Evolutionary conservation across 2,888 invertebrate species (phyloP).

Genomic region (Carpatolechia fugitivella): DNA sequence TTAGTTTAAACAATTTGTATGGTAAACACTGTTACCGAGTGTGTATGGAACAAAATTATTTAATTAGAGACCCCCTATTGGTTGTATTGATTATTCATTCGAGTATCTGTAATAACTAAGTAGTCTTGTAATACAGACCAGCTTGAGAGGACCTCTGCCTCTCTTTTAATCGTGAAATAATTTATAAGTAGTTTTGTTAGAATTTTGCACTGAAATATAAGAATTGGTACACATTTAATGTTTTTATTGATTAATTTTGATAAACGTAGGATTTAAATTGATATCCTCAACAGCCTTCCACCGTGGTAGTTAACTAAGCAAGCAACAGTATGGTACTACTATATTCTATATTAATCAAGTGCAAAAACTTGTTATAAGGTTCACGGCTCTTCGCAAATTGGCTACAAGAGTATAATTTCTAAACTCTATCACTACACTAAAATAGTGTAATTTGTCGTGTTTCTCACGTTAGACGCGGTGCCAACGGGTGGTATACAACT

Average conservation of each 20-base stretch:
- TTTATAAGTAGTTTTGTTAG: too few species aligned
- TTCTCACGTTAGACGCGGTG: constrained; percentile 46
- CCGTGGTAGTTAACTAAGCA: too few species aligned
- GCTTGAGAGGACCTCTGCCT: not conserved
- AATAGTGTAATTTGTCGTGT: constrained; percentile 51
- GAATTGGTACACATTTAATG: too few species aligned
- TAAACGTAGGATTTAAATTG: too few species aligned
- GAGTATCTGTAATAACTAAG: constrained; percentile 10
- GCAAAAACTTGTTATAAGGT: too few species aligned
- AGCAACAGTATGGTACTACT: too few species aligned
- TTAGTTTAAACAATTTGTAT: constrained; percentile 56
- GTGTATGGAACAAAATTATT: constrained; percentile 20
- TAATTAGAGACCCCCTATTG: constrained; percentile 25
- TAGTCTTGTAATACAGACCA: not conserved
- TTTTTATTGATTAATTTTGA: too few species aligned
- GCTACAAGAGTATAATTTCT: not conserved
- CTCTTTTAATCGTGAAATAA: too few species aligned
- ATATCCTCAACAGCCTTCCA: too few species aligned
- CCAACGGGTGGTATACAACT: constrained; percentile 33
- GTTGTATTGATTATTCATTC: constrained; percentile 22
- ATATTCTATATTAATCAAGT: not conserved
- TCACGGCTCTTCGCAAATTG: not conserved
- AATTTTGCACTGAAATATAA: too few species aligned
- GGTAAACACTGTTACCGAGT: constrained; percentile 32
- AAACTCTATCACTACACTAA: constrained; percentile 34